These are phyloP conservation scores for Hypolimnas misippus DNA, from an alignment of 2,888 invertebrate species.

Conservation along the genomic window DNA sequence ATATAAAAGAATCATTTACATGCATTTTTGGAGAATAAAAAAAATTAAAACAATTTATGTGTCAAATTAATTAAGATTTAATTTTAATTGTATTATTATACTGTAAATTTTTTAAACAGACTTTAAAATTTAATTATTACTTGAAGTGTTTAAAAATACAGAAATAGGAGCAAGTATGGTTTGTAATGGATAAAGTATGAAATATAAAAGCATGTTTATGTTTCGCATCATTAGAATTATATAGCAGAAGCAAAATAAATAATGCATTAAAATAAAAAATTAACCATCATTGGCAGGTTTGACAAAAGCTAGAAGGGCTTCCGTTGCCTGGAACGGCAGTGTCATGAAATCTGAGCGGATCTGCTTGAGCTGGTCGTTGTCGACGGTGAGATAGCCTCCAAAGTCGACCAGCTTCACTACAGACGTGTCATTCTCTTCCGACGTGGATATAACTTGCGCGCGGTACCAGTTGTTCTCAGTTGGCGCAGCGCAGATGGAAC, in stretches of 20 bases:
- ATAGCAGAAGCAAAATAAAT: too few relatives aligned
- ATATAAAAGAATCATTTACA: too few relatives aligned
- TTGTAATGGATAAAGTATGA: background rate
- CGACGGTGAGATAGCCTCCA: conserved; percentile 94
- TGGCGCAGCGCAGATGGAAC: conserved; percentile 95
- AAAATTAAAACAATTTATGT: conserved; percentile 1
- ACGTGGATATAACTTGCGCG: conserved; percentile 89
- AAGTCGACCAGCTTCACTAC: conserved; percentile 96
- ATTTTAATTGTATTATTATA: background rate
- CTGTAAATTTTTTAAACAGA: background rate
- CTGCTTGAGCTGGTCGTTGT: conserved; percentile 92
- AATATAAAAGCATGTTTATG: too few relatives aligned
- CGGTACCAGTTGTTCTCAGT: conserved; percentile 95
- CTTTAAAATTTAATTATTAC: background rate
- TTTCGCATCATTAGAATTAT: background rate
- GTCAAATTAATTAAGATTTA: background rate
- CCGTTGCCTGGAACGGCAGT: conserved; percentile 98
- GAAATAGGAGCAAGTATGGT: background rate
- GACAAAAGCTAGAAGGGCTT: conserved; percentile 96
- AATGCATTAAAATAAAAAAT: conserved; percentile 31
- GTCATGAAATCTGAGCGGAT: conserved; percentile 97
- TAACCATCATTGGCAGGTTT: conserved; percentile 89
- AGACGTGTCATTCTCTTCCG: conserved; percentile 88
- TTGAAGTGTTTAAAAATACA: background rate
- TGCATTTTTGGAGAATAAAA: too few relatives aligned